phyloP scores from a whole-genome alignment of 2,888 invertebrate genomes.

The Chrysomela aeneicollis region DNA sequence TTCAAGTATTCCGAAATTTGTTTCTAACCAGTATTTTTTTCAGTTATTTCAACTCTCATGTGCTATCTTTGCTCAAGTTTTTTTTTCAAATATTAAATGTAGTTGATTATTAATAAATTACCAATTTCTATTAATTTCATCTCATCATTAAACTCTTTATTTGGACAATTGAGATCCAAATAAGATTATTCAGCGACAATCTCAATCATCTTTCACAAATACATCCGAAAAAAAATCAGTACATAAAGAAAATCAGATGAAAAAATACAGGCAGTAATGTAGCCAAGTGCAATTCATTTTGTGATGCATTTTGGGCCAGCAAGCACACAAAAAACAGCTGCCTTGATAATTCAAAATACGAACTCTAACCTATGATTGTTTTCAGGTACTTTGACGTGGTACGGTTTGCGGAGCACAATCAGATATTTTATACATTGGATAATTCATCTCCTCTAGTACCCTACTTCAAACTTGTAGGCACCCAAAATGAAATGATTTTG shows the following conservation, averaged over 20 bases:
- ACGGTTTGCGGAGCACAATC: not conserved
- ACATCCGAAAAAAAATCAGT: not conserved
- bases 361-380: not conserved
- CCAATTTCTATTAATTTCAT: not conserved
- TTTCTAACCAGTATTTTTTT: too few relatives aligned
- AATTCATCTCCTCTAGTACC: too few relatives aligned
- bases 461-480: too few relatives aligned
- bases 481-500: too few relatives aligned
- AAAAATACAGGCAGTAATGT: slow-evolving; percentile 8
- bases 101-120: too few relatives aligned
- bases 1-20: too few relatives aligned
- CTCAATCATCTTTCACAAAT: not conserved
- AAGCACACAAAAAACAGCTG: slow-evolving; percentile 18
- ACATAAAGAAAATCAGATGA: not conserved
- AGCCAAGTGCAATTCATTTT: slow-evolving; percentile 15
- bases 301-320: slow-evolving; percentile 15
- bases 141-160: not conserved
- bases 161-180: not conserved
- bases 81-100: too few relatives aligned
- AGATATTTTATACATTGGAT: too few relatives aligned
- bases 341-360: slow-evolving; percentile 13
- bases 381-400: not conserved
- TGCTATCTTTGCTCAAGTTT: too few relatives aligned
- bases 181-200: not conserved
- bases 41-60: too few relatives aligned